Evolutionary conservation across 2,113 vertebrate species (phyloP), one percentile per base, ranked within the genome.

Genomic region (Tenebrosternarchus preto): DNA sequence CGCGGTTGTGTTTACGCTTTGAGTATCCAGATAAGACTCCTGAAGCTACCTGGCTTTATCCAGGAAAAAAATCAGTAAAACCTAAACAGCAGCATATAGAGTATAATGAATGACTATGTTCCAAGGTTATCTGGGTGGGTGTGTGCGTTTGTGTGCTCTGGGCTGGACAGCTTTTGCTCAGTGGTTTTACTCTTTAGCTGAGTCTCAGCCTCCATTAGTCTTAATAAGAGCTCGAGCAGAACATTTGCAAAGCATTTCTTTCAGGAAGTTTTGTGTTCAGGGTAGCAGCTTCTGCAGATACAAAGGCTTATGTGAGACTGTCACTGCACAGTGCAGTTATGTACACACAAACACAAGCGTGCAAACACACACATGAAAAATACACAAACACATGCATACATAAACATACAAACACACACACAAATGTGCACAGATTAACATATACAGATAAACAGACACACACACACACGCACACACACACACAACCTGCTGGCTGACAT

Each of bases 381-480:
- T 72, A 15, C 17, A 33, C 43, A 33, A 9, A 73, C 53, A 57
- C 15, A 22, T 1, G 11, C 43, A 46, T 1, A 46, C 43, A 46
- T 9, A 46, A 22, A 53, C 46, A 39, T n/a, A 66, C 24, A 53
- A 53, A 77, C 5, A 20, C 61, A 64, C 24, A 15, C 59, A 59
- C 2, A 22, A 4, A 19, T 20, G n/a, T 3, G 11, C 17, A 19
- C 27, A 63, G 11, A 29, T 24, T 27, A 22, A 63, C 60, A 63
- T 24, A 63, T 24, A 63, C 60, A 63, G 24, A 63, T 24, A 63
- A 22, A 63, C 59, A 63, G 25, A 66, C 29, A n/a, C 63, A 33
- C 63, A 36, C 63, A 67, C 16, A 67, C 29, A 36, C 31, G n/a
- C 64, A 68, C 33, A 68, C 19, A 68, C 16, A 39, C 11, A 25